Conservation (phyloP, 2,888 invertebrate species). For the Hirudinaria manillensis region DNA sequence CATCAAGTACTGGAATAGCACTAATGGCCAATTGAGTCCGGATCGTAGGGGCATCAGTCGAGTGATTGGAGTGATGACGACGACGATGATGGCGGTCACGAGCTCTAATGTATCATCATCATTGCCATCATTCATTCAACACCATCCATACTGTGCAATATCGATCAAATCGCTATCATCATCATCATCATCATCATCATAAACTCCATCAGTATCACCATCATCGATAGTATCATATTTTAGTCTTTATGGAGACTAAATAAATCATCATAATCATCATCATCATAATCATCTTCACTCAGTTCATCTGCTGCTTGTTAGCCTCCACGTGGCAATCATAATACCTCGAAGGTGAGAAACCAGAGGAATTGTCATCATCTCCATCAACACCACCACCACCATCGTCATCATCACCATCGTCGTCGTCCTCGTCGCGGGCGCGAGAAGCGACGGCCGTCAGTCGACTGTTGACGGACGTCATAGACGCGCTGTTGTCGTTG, state of each 20-base stretch:
- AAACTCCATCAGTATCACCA: constrained; percentile 18
- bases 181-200: constrained; percentile 18
- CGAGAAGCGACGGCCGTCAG: neutral
- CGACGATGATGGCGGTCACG: too few relatives aligned
- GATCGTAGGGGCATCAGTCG: too few relatives aligned
- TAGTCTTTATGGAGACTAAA: constrained; percentile 17
- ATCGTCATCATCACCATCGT: neutral
- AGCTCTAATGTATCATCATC: too few relatives aligned
- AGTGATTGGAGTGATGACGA: too few relatives aligned
- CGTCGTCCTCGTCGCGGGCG: neutral
- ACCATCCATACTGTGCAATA: neutral
- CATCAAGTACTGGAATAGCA: too few relatives aligned
- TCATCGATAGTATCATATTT: constrained; percentile 22
- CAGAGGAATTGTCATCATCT: neutral
- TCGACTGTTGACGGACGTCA: neutral
- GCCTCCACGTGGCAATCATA: neutral
- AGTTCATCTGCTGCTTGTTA: neutral
- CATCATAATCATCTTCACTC: constrained; percentile 22
- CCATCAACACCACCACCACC: neutral
- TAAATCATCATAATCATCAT: constrained; percentile 29
- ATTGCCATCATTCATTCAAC: neutral
- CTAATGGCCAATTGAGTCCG: too few relatives aligned
- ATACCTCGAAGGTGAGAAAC: neutral
- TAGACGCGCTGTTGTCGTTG: neutral
- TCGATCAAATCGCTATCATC: neutral